Evolutionary conservation across 2,113 vertebrate species (phyloP).

Genomic region (Pollachius pollachius): DNA sequence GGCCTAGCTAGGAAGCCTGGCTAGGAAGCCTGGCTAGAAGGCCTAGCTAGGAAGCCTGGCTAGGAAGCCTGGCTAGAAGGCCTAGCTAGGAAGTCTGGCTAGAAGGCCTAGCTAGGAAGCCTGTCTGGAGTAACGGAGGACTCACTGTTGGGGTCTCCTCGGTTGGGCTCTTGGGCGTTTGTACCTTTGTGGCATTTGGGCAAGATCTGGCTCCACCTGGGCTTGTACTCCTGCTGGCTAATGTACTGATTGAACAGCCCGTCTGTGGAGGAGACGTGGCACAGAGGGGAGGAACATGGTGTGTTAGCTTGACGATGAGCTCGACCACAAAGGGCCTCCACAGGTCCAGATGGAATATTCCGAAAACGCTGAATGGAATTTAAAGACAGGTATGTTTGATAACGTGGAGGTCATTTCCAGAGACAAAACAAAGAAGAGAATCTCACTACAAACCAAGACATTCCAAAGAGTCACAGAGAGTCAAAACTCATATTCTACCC

Average conservation of each 20-base stretch:
- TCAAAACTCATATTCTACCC: no score
- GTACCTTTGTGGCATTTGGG: conserved; percentile 97
- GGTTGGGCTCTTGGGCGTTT: conserved; percentile 59
- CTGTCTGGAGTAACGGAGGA: conserved; percentile 20
- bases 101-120: neutral
- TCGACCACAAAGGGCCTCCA: neutral
- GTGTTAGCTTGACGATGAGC: neutral
- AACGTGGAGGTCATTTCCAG: no score
- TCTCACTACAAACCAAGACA: neutral
- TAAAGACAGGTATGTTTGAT: neutral
- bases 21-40: no score
- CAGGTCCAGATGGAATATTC: neutral
- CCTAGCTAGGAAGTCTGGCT: conserved; percentile 3
- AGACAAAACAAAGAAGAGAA: neutral
- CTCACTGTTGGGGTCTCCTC: conserved; percentile 67
- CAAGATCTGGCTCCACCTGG: conserved; percentile 97
- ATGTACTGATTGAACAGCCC: conserved; percentile 99
- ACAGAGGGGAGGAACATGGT: neutral
- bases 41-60: no score
- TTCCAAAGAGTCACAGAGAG: no score
- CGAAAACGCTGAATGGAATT: neutral
- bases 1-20: no score
- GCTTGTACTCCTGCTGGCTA: conserved; percentile 99
- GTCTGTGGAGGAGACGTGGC: conserved; percentile 61
- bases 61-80: no score